Base-by-base conservation (phyloP, 1,140 invertebrate species). In the Lordiphosa stackelbergi region DNA sequence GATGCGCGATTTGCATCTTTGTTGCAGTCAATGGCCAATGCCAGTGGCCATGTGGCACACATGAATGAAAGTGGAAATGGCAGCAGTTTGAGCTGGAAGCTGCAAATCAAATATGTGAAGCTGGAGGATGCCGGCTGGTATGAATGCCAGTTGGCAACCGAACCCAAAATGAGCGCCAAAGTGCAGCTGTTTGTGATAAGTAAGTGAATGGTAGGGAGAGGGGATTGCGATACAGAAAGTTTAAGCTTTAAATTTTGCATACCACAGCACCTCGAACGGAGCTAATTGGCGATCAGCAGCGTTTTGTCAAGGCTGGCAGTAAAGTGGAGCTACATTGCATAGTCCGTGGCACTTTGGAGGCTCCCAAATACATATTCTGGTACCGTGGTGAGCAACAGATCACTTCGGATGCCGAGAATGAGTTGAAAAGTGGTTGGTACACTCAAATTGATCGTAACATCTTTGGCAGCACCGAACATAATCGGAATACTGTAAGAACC, bases 1-100 rank as follows among this genome's bases (percentile, higher is more conserved):
- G 95, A 96, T 89, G 94, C 95, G 75, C 91, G 95, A 73, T 96
- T 96, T 89, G 93, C 95, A 73, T 90, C 92, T 31, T 90, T 94
- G 83, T 92, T 94, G 60, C 93, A 93, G 36, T 93, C 68, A 3
- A 7, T 56, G 10, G 16, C 49, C 28, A 69, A 69, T 46, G 6
- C 38, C 10, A 59, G 35, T 8, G 28, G 28, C 28, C 28, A 31
- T 31, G 28, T 31, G 28, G 28, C 28, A 1, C 28, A 34, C 9
- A 19, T 43, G 41, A 43, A 24, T 16, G 35, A 49, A 7, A 49
- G 9, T 37, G 35, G 34, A 28, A 46, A 46, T 46, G 35, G 28
- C 12, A 22, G 37, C 9, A 24, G 22, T 88, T 46, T 78, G 22
- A 95, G 94, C 58, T 97, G 95, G 95, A 96, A 94, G 6, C 90